Evolutionary conservation across 2,888 invertebrate genomes (phyloP).

Genomic region (Macrophya alboannulata): DNA sequence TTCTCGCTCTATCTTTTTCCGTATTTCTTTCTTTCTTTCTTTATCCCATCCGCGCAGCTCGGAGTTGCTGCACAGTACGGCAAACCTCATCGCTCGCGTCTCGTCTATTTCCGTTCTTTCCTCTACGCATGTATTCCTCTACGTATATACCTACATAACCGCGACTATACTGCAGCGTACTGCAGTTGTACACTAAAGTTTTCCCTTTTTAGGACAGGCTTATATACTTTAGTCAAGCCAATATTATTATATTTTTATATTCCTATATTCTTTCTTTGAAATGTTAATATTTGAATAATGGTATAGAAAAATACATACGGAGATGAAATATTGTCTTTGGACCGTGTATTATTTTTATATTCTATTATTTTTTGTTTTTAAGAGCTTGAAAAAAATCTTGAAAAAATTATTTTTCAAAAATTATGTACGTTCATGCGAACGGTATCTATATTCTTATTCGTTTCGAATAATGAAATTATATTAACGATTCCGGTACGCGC

Average conservation of each 20-base stretch:
- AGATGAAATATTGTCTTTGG: not conserved
- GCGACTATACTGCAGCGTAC: not conserved
- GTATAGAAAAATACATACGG: not conserved
- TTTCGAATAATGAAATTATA: not conserved
- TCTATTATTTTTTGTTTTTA: not conserved
- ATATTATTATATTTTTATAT: not conserved
- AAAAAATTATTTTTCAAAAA: no score
- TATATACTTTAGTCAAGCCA: not conserved
- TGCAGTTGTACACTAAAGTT: not conserved
- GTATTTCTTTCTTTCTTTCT: not conserved
- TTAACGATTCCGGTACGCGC: not conserved
- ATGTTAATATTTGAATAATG: not conserved
- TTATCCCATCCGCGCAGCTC: not conserved
- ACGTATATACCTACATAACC: not conserved
- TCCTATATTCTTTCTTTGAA: not conserved
- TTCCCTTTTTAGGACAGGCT: not conserved
- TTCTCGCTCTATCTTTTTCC: not conserved
- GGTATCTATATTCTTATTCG: no score
- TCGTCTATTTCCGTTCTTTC: conserved; percentile 55
- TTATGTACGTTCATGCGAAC: no score
- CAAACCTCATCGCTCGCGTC: conserved; percentile 28
- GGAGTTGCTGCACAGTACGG: not conserved
- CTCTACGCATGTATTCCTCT: not conserved
- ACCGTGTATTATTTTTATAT: not conserved
- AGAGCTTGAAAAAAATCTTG: not conserved